Evolutionary conservation across 2,797 vertebrate species (phyloP).

Genomic region (Enteromius fasciolatus): DNA sequence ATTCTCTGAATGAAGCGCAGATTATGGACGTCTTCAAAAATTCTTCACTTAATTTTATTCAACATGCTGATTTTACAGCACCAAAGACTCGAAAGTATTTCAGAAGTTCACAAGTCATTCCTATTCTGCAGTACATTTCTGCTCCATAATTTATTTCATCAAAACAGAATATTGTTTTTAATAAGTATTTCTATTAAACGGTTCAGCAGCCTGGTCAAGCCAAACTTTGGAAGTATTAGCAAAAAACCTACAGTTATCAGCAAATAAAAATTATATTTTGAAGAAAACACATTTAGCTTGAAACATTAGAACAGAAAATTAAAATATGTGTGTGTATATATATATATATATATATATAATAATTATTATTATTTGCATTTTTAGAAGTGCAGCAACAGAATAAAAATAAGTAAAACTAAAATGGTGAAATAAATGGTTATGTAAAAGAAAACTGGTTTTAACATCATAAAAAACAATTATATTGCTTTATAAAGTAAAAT

Average conservation of each 20-base stretch:
- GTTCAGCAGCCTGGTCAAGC: background rate
- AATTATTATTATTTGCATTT: background rate
- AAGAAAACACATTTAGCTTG: background rate
- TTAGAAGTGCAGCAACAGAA: background rate
- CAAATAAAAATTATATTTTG: background rate
- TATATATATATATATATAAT: no score
- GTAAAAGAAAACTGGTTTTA: background rate
- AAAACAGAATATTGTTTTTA: background rate
- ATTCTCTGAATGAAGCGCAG: background rate
- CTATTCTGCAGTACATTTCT: constrained; percentile 6
- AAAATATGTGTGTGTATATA: no score
- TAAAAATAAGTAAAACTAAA: background rate
- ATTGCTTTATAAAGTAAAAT: background rate
- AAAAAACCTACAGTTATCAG: background rate
- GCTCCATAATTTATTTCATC: background rate
- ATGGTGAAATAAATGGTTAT: background rate
- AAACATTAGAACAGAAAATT: background rate
- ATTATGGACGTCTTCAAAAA: background rate
- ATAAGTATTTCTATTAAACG: background rate
- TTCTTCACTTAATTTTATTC: constrained; percentile 20
- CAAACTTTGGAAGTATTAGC: background rate
- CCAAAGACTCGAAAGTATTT: constrained; percentile 66
- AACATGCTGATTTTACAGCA: constrained; percentile 49
- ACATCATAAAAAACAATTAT: background rate
- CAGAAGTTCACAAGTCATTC: background rate